Evolutionary conservation across 2,113 vertebrate genomes (phyloP), one percentile per base, ranked within the genome.

Genomic region (Numenius arquata): DNA sequence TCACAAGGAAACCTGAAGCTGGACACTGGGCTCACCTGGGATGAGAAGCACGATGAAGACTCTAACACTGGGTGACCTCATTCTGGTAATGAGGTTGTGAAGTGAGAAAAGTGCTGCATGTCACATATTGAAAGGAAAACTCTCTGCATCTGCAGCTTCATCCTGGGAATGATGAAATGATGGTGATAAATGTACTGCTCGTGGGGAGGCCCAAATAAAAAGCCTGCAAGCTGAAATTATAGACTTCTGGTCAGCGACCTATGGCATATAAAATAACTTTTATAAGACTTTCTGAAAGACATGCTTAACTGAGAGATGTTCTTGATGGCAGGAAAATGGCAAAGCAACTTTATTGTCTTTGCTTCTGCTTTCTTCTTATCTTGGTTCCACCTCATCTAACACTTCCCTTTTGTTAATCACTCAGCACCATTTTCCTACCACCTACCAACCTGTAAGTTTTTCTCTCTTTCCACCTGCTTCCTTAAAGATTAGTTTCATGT

Each of bases 401-500:
- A 2, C 47, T 88, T 92, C 14, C 34, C 41, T 62, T 68, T 21
- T 40, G 66, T 76, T 47, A 38, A 71, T 91, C 36, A 55, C 8
- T 36, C 2, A 71, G 62, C 55, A 40, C 6, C 3, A 0, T 86
- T 95, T 92, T 67, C 83, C 36, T 23, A 43, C 59, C 55, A 41
- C n/a, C 86, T 56, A 45, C 55, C 50, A 86, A 58, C 55, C 38
- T 19, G 9, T 59, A 40, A 91, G 45, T 61, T 17, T 70, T 26
- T 82, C 81, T 90, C 9, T 0, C 59, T 77, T 90, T 75, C 85
- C 83, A 71, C 85, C 90, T 95, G 85, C 83, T 87, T 95, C 47
- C 85, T 81, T 87, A n/a, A 95, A 95, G 94, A 96, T 97, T 96
- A 94, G 93, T 85, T 91, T 94, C 12, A 1, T 93, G 85, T 82